Conservation (phyloP, 2,113 vertebrate species). For the Rallus limicola region DNA sequence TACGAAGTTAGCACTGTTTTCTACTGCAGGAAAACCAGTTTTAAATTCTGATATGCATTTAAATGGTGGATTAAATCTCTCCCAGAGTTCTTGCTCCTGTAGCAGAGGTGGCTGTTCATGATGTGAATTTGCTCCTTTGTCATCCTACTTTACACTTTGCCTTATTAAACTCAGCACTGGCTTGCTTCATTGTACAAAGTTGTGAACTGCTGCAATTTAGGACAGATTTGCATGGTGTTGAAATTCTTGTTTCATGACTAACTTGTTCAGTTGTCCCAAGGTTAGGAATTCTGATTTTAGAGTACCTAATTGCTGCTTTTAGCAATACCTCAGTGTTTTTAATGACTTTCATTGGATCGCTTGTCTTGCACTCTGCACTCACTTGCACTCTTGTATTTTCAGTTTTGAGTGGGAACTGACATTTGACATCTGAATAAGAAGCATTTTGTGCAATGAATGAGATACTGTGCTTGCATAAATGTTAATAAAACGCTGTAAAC, state of each 20-base stretch:
- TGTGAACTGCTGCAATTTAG: background rate
- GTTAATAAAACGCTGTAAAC: conserved; percentile 44
- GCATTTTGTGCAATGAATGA: conserved; percentile 25
- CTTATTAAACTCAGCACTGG: background rate
- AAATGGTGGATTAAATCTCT: background rate
- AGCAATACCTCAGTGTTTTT: background rate
- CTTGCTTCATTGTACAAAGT: background rate
- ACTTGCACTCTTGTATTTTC: background rate
- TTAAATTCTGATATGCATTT: background rate
- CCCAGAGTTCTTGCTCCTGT: background rate
- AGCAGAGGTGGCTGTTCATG: background rate
- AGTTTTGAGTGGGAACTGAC: conserved; percentile 1
- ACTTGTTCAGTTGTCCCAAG: background rate
- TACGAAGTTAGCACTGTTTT: background rate
- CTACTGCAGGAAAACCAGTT: background rate
- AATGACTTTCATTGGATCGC: background rate
- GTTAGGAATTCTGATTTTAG: background rate
- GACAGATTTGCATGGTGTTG: conserved; percentile 14
- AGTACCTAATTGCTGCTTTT: too few relatives aligned
- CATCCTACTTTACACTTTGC: background rate
- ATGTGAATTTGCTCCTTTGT: background rate
- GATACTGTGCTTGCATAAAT: conserved; percentile 28
- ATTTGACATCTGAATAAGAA: background rate
- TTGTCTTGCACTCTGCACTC: background rate
- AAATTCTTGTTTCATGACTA: background rate